phyloP scores from a whole-genome alignment of 2,888 invertebrate species.

The Erebia epiphron region DNA sequence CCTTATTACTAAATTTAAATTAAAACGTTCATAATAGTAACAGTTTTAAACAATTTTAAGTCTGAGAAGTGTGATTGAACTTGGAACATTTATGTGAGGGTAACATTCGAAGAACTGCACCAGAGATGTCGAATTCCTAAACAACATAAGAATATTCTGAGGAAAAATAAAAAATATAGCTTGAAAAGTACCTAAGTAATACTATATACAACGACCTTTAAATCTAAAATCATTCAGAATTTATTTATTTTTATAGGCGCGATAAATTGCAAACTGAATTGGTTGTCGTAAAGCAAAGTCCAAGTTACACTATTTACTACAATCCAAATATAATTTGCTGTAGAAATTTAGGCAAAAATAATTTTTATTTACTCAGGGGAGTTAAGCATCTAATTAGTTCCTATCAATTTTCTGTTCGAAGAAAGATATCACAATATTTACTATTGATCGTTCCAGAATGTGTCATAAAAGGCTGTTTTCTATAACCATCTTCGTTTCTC shows the following conservation, averaged over 20 bases:
- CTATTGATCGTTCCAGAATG: slow-evolving; percentile 4
- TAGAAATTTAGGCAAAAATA: neutral
- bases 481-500: neutral
- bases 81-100: too few relatives aligned
- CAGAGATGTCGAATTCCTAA: neutral
- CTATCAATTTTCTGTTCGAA: too few relatives aligned
- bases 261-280: neutral
- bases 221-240: neutral
- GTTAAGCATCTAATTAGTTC: too few relatives aligned
- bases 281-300: neutral
- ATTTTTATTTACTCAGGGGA: too few relatives aligned
- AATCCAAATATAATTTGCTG: neutral
- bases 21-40: too few relatives aligned
- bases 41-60: neutral
- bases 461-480: neutral
- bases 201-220: neutral
- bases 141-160: too few relatives aligned
- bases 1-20: neutral
- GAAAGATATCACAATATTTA: neutral
- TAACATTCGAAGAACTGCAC: too few relatives aligned
- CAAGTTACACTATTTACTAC: neutral
- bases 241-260: neutral
- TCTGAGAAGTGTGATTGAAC: too few relatives aligned
- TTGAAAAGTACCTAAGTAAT: neutral
- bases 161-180: neutral